Conservation (phyloP, 2,888 invertebrate genomes). For the Dexiosoma caninum region DNA sequence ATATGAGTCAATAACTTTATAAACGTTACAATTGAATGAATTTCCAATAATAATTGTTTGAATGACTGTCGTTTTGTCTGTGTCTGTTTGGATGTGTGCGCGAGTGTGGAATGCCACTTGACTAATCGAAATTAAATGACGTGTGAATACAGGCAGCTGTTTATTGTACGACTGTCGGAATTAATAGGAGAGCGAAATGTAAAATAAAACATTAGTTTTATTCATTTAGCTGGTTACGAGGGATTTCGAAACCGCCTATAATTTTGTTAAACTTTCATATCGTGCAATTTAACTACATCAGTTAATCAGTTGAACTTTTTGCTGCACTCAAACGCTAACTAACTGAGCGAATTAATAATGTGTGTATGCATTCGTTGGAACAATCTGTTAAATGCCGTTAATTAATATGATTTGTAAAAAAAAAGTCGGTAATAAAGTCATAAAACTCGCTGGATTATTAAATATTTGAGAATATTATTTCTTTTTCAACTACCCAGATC, state of each 20-base stretch:
- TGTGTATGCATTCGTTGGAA: too few species aligned
- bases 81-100: background rate
- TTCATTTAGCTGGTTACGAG: conserved; percentile 35
- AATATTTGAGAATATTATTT: too few species aligned
- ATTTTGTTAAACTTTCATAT: conserved; percentile 8
- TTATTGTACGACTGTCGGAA: conserved; percentile 20
- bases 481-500: too few species aligned
- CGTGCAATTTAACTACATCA: too few species aligned
- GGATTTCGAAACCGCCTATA: conserved; percentile 40
- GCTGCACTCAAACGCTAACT: too few species aligned
- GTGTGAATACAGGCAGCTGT: conserved; percentile 76
- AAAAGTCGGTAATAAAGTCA: too few species aligned
- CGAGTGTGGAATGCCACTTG: conserved; percentile 47
- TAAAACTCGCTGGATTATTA: too few species aligned
- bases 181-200: conserved; percentile 10
- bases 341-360: too few species aligned
- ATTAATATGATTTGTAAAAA: too few species aligned
- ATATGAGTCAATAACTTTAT: conserved; percentile 48
- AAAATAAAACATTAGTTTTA: conserved; percentile 37
- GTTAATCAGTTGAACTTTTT: too few species aligned
- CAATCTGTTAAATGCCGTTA: too few species aligned
- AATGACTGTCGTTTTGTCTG: conserved; percentile 33
- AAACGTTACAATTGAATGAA: conserved; percentile 58
- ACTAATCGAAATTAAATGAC: conserved; percentile 78
- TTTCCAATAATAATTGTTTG: conserved; percentile 47